These are phyloP conservation scores for Mobula birostris DNA, from an alignment of 2,113 vertebrate genomes.

Conservation along the genomic window DNA sequence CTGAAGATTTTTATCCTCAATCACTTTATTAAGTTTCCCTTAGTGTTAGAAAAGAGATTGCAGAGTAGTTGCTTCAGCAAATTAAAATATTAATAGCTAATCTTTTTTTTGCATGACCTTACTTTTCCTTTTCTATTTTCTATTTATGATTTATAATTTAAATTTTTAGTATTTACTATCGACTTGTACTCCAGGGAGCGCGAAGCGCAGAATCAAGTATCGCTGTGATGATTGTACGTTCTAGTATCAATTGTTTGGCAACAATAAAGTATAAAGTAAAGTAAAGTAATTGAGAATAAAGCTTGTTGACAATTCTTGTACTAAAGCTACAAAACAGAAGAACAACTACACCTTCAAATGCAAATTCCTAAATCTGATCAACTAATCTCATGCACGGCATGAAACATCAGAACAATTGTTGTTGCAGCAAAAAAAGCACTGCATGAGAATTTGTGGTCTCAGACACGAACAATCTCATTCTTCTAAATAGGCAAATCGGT, in stretches of 20 bases:
- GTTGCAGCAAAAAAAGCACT: neutral
- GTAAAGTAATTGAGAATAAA: neutral
- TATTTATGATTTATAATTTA: too few relatives aligned
- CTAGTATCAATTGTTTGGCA: too few relatives aligned
- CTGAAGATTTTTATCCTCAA: neutral
- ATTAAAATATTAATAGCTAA: neutral
- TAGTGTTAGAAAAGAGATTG: too few relatives aligned
- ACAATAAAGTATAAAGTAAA: too few relatives aligned
- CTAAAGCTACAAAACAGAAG: neutral
- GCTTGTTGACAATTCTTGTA: constrained; percentile 1
- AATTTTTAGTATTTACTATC: too few relatives aligned
- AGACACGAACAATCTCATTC: constrained; percentile 33
- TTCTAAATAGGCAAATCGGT: constrained; percentile 6
- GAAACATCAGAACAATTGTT: neutral
- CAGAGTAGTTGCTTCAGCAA: neutral
- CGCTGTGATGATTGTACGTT: too few relatives aligned
- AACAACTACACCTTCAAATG: neutral
- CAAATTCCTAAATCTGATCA: neutral
- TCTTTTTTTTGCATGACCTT: too few relatives aligned
- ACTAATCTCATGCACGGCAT: neutral
- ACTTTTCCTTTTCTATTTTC: too few relatives aligned
- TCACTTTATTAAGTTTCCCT: constrained; percentile 11
- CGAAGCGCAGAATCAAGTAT: too few relatives aligned
- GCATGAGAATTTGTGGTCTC: neutral
- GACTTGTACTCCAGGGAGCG: too few relatives aligned